phyloP scores from a whole-genome alignment of 30 jellyfish, hydroid and myxozoan genomes.

The Pelagia noctiluca region DNA sequence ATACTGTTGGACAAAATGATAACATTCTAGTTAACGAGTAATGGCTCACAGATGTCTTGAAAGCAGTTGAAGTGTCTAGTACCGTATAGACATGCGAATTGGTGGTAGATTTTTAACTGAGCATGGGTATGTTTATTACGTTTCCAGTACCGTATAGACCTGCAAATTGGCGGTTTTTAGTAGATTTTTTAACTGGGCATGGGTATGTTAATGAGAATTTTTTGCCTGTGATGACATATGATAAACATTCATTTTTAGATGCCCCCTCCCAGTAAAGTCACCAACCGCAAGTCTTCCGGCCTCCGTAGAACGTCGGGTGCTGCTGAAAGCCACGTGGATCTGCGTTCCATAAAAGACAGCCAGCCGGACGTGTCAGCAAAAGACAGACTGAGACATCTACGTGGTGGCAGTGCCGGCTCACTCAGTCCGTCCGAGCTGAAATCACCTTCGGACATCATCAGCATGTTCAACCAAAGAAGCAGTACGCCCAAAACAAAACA shows the following conservation, averaged over 20 bases:
- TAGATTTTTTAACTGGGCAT: no score
- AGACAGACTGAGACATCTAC: slow-evolving; percentile 33
- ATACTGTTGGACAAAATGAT: no score
- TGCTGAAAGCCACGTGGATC: slow-evolving; percentile 42
- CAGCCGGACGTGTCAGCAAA: slow-evolving; percentile 14
- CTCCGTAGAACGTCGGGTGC: slow-evolving; percentile 50
- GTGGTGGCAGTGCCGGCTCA: slow-evolving; percentile 54
- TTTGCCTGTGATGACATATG: no score
- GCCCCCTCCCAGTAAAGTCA: slow-evolving; percentile 27
- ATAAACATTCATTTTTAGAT: slow-evolving; percentile 8
- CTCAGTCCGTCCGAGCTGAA: slow-evolving; percentile 32
- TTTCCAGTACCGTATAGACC: no score
- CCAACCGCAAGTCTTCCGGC: slow-evolving; percentile 25
- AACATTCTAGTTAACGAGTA: no score
- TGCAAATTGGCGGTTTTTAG: no score
- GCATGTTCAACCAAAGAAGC: slow-evolving; percentile 44
- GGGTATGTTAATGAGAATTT: no score
- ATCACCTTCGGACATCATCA: slow-evolving; percentile 29
- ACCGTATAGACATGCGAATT: no score
- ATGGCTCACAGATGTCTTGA: no score
- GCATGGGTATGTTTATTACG: neutral
- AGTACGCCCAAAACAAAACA: slow-evolving; percentile 61
- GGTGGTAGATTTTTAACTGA: no score
- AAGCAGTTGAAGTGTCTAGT: no score
- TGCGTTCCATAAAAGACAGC: slow-evolving; percentile 36